Base-by-base conservation (phyloP, 92 coral and sea anemone genomes). In the Heliopora coerulea region DNA sequence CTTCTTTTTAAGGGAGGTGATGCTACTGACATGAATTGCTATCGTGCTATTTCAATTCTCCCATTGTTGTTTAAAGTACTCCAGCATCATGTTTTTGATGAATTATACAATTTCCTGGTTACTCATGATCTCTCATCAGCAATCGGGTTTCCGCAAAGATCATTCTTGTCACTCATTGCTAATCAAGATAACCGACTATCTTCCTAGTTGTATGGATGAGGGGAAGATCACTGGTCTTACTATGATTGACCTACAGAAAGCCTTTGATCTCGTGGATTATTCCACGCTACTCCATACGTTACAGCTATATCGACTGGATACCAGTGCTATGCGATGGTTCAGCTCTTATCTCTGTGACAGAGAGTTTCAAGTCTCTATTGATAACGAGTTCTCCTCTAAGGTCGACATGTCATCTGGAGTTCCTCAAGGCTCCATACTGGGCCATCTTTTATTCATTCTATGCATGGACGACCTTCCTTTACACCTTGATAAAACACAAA, bases 251-350 rank as follows among this genome's bases (percentile, higher is more conserved):
- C 48, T 80, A n/a, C 79, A 80, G 1, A 80, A 79, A 33, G 83
- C 78, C 19, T 79, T 81, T 74, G 85, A 81, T 54, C 80, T 81
- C 23, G 85, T 81, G 26, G 81, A 81, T 23, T 76, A 74, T 29
- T 42, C 66, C 14, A 81, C 75, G 46, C 66, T 81, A 1, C 80
- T 74, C 0, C 42, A 31, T 30, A 75, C 75, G 58, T 61, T 82
- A 32, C 65, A 48, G 23, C 41, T 82, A 23, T 74, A 81, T 74
- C 68, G 68, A 59, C 21, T 78, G 21, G 61, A 78, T 54, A 42
- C 49, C 40, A 65, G 21, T 8, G 61, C 78, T 11, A 27, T 79
- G 69, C 15, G 26, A 7, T 79, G 83, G 83, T 79, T 79, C 59
- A 29, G 15, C 25, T 79, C 78, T 21, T 67, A 68, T 39, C 83